Percentiles rank a stretch among this genome's conserved stretches.
These are phyloP conservation scores for Spea multiplicata DNA, from an alignment of 2,113 vertebrate genomes.

Conservation along the genomic window DNA sequence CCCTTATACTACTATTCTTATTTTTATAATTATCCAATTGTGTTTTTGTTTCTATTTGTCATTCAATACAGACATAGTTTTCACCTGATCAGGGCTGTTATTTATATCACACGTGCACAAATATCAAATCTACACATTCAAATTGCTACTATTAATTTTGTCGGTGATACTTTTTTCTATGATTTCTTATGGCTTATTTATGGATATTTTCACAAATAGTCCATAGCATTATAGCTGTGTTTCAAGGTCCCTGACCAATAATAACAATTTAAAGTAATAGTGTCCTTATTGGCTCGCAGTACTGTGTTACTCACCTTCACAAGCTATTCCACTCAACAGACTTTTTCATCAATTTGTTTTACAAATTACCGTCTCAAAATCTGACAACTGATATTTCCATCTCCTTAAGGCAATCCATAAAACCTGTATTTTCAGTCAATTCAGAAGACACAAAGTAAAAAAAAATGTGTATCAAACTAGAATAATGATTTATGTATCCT, in stretches of 20 bases:
- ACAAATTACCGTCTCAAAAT: constrained; percentile 47
- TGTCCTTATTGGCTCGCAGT: constrained; percentile 31
- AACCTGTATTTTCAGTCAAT: constrained; percentile 38
- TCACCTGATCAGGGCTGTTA: too few relatives aligned
- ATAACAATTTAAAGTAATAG: constrained; percentile 49
- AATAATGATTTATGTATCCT: constrained; percentile 40
- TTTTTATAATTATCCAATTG: too few relatives aligned
- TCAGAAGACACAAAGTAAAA: constrained; percentile 15
- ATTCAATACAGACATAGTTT: too few relatives aligned
- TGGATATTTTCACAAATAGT: constrained; percentile 43
- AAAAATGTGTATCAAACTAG: constrained; percentile 7
- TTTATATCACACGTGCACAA: neutral
- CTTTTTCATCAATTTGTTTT: constrained; percentile 48
- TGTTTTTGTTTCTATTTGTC: too few relatives aligned
- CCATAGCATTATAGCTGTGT: constrained; percentile 26
- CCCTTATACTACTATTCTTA: too few relatives aligned
- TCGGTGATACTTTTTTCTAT: constrained; percentile 43
- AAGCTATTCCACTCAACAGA: constrained; percentile 43
- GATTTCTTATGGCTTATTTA: constrained; percentile 39
- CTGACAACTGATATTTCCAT: constrained; percentile 48
- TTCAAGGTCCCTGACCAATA: constrained; percentile 46
- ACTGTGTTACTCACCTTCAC: constrained; percentile 18
- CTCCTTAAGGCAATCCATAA: constrained; percentile 46
- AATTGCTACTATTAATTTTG: constrained; percentile 43
- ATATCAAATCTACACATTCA: constrained; percentile 41